Base-by-base conservation (phyloP, 2,113 vertebrate genomes). In the Colistium nudipinnis region DNA sequence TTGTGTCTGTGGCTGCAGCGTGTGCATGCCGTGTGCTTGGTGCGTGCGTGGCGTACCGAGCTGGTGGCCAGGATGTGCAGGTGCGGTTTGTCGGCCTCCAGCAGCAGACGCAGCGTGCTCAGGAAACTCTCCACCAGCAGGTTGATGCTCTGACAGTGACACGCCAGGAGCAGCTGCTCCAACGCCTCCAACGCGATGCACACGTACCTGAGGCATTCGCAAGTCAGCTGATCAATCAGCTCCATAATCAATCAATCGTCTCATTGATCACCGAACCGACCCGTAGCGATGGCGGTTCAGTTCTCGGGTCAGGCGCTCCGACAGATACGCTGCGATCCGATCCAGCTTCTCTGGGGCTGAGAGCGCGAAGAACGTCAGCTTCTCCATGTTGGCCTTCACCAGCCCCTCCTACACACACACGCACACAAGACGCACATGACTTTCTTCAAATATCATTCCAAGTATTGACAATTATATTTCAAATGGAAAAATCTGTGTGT, bases 61-160 rank as follows among this genome's bases (percentile, higher is more conserved):
- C 92, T 91, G 92, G 96, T 88, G 90, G 92, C 92, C 8, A 93
- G 90, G 63, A 93, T 84, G 78, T 93, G 92, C 17, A 93, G 93
- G 85, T 96, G 95, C 43, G 96, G 94, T 27, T 92, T 96, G 87
- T 97, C 96, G 0, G 95, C 94, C 80, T 98, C 96, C 76, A 98
- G 90, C 64, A 98, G 94, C 82, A 96, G 97, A 6, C 96, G 94
- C 80, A 98, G 96, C 88, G 96, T 98, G 70, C 95, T 94, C 48
- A 98, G 93, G 87, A 98, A 98, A 63, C 96, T 98, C 90, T 98
- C 96, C 90, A 98, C 96, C 1, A 98, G 96, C 73, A 98, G 93
- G 91, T 98, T 98, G 90, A 98, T 98, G 92, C 96, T 98, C 88
- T 98, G 96, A 80, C 96, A 98, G 89, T 96, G 96, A 52, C 96